These are phyloP conservation scores for Papilio gigon DNA, from an alignment of 2,888 invertebrate species.

Conservation along the genomic window DNA sequence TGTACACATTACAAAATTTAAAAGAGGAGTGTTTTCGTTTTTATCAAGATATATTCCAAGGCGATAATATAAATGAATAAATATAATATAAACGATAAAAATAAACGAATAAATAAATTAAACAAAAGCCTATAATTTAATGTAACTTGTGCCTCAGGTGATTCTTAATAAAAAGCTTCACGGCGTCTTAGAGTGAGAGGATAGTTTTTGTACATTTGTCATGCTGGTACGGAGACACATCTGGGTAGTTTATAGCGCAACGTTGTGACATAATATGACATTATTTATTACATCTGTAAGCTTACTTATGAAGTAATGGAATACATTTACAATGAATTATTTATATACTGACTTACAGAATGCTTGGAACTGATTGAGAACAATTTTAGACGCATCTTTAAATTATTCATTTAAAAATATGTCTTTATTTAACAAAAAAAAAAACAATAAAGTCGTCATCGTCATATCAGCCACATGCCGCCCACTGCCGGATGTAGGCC, in stretches of 20 bases:
- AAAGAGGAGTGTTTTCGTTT: too few species aligned
- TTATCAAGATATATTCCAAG: too few species aligned
- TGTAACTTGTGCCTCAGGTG: constrained; percentile 12
- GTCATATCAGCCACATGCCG: too few species aligned
- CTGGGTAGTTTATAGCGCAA: constrained; percentile 3
- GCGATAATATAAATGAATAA: too few species aligned
- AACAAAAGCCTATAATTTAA: background rate
- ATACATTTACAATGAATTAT: background rate
- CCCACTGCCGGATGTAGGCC: too few species aligned
- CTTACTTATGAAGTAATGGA: background rate
- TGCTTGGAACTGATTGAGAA: background rate
- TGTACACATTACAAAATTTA: too few species aligned
- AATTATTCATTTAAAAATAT: too few species aligned
- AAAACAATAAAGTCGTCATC: too few species aligned
- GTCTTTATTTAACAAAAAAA: too few species aligned
- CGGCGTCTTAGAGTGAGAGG: constrained; percentile 7
- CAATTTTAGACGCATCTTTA: background rate
- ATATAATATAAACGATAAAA: background rate
- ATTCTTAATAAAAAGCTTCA: constrained; percentile 22
- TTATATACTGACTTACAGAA: background rate
- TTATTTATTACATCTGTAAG: constrained; percentile 5
- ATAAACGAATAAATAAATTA: background rate
- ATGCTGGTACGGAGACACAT: constrained; percentile 1
- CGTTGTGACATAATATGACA: constrained; percentile 4
- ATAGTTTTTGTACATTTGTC: constrained; percentile 26